phyloP scores from a whole-genome alignment of 2,888 invertebrate genomes.

The Alcis repandata region DNA sequence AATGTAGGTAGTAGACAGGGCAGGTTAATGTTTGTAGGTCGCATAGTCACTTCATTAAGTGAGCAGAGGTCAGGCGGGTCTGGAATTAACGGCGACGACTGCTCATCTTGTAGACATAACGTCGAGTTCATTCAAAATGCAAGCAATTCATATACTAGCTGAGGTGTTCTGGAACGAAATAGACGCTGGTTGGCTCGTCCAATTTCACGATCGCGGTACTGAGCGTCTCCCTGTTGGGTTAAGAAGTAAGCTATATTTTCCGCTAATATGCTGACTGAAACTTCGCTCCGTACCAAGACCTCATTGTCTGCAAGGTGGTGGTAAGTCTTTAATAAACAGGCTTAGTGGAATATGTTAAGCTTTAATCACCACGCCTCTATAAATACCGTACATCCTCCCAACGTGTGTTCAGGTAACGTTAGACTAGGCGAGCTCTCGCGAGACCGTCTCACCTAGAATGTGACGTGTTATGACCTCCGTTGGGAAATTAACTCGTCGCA shows the following conservation, averaged over 20 bases:
- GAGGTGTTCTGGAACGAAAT: not conserved
- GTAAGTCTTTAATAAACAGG: not conserved
- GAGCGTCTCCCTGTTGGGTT: no score
- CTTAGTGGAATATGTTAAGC: conserved; percentile 7
- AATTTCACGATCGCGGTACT: not conserved
- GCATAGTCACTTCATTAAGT: conserved; percentile 13
- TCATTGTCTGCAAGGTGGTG: not conserved
- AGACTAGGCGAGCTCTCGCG: conserved; percentile 10
- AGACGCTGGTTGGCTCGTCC: not conserved
- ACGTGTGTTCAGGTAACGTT: conserved; percentile 17
- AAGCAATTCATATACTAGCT: not conserved
- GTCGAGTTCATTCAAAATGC: not conserved
- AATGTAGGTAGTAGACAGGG: not conserved
- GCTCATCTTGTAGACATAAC: not conserved
- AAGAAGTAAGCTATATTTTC: not conserved
- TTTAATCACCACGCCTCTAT: conserved; percentile 4
- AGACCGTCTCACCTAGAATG: conserved; percentile 25
- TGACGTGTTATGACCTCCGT: conserved; percentile 23
- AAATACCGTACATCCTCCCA: not conserved
- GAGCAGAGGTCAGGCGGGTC: conserved; percentile 11
- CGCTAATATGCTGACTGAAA: not conserved
- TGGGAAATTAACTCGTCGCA: conserved; percentile 35
- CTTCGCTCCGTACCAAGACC: not conserved
- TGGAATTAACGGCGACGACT: not conserved
- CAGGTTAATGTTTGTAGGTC: conserved; percentile 7